A percentile compares a stretch with the other conserved stretches of the same genome.
phyloP scores from a whole-genome alignment of 2,888 invertebrate species.

The Drosophila ochracea region DNA sequence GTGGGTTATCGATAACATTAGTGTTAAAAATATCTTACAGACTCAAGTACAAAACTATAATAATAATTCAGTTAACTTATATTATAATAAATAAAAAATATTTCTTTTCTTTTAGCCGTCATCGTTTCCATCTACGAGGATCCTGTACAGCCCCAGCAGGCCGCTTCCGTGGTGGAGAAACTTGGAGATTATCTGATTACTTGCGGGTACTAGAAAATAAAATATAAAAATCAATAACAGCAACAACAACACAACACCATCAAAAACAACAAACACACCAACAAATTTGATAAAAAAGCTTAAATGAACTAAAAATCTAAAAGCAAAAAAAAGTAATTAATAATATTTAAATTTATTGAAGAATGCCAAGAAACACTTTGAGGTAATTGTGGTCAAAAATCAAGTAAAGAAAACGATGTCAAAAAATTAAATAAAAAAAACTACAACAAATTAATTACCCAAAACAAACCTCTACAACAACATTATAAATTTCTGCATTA shows the following conservation, averaged over 20 bases:
- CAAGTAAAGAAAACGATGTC: constrained; percentile 44
- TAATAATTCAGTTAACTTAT: background rate
- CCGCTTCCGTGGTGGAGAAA: constrained; percentile 98
- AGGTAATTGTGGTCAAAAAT: constrained; percentile 64
- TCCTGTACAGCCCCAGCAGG: constrained; percentile 98
- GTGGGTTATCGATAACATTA: background rate
- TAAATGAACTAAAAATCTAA: constrained; percentile 70
- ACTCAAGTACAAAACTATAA: background rate
- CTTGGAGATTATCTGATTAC: constrained; percentile 98
- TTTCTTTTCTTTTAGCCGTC: constrained; percentile 89
- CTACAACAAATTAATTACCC: constrained; percentile 52
- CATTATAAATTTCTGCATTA: constrained; percentile 77
- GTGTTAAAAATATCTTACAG: background rate
- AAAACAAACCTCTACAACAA: constrained; percentile 61
- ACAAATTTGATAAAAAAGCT: constrained; percentile 66
- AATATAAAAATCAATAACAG: constrained; percentile 65
- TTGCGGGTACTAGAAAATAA: constrained; percentile 95
- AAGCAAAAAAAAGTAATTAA: constrained; percentile 69
- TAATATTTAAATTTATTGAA: constrained; percentile 75
- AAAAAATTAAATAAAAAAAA: constrained; percentile 40
- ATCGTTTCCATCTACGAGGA: constrained; percentile 98
- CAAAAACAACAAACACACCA: constrained; percentile 61
- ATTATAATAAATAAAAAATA: background rate
- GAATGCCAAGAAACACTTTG: constrained; percentile 68
- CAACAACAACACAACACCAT: constrained; percentile 58